A percentile compares a stretch with the other conserved stretches of the same genome.
These are phyloP conservation scores for Kradibia gibbosae DNA, from an alignment of 1,140 invertebrate genomes.

Conservation along the genomic window DNA sequence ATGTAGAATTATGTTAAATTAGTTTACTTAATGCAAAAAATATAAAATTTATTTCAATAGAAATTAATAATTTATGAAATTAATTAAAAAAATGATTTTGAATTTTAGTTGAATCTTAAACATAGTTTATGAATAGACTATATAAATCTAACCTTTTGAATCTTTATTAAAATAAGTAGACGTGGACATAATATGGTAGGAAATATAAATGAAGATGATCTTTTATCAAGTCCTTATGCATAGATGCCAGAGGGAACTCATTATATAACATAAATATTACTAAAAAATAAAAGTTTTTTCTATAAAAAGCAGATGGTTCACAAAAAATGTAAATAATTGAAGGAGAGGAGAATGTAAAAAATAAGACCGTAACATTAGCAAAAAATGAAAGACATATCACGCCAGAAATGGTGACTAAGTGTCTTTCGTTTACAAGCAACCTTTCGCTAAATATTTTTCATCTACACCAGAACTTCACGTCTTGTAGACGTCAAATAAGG, in stretches of 20 bases:
- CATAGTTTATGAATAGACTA: not conserved
- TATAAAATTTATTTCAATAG: not conserved
- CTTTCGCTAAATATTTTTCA: constrained; percentile 18
- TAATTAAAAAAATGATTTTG: no score
- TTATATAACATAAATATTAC: not conserved
- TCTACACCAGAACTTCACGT: not conserved
- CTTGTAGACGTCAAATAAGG: not conserved
- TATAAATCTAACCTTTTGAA: not conserved
- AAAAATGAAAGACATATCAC: constrained; percentile 18
- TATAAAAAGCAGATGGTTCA: not conserved
- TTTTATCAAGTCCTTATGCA: not conserved
- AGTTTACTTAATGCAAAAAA: not conserved
- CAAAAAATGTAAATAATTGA: not conserved
- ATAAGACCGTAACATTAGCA: not conserved
- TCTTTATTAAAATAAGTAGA: not conserved
- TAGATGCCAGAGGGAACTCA: not conserved
- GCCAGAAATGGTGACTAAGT: not conserved
- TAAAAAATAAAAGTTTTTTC: not conserved
- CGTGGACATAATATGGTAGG: not conserved
- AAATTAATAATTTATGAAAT: no score
- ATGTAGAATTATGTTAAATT: not conserved
- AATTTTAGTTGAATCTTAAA: not conserved
- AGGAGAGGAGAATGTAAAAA: not conserved
- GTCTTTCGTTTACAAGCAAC: not conserved
- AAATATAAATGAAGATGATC: not conserved